Evolutionary conservation across 2,888 invertebrate genomes (phyloP).

Genomic region (Limnephilus marmoratus): DNA sequence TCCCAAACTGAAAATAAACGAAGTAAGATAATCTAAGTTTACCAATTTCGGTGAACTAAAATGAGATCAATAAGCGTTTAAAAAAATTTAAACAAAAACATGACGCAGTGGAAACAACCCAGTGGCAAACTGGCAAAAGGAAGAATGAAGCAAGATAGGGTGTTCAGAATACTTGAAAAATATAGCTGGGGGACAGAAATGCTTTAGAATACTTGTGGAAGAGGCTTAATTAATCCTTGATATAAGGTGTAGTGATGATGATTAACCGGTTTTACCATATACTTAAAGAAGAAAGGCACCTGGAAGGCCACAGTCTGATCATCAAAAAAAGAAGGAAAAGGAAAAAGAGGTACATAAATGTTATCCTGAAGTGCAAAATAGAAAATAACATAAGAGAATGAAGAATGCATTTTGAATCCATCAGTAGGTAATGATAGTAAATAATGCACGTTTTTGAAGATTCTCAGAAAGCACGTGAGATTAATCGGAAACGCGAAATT

Average conservation of each 20-base stretch:
- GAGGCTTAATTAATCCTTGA: neutral
- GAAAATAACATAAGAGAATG: neutral
- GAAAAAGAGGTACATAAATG: neutral
- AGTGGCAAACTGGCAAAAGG: no score
- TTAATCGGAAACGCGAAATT: neutral
- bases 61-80: no score
- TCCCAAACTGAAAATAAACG: no score
- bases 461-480: neutral
- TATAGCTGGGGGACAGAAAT: no score
- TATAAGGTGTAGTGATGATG: neutral
- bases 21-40: no score
- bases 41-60: no score
- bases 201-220: neutral
- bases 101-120: no score
- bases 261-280: neutral
- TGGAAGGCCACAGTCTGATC: neutral
- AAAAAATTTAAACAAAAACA: no score
- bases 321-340: neutral
- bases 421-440: neutral
- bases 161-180: no score
- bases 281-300: neutral
- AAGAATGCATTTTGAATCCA: neutral
- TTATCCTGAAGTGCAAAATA: no score
- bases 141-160: no score
- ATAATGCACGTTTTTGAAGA: neutral